Base-by-base conservation (phyloP, 2,888 invertebrate species). In the Prionchulus punctatus region DNA sequence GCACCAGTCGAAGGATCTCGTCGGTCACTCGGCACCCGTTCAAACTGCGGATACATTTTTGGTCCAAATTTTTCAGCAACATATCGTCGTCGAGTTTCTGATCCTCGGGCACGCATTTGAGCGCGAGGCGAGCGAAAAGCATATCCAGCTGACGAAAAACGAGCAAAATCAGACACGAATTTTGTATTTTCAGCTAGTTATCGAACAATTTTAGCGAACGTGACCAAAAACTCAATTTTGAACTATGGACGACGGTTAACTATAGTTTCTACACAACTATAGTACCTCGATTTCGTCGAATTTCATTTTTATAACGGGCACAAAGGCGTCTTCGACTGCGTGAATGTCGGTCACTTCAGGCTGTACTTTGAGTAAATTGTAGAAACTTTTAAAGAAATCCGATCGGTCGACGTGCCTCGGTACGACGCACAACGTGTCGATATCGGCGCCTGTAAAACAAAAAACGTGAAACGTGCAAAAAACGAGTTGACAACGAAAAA, bases 221-320 rank as follows among this genome's bases (percentile, higher is more conserved):
- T 7, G n/a, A n/a, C n/a, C n/a, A n/a, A 48, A 48, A 48, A 48
- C n/a, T 7, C n/a, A 48, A 48, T 48, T 23, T n/a, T n/a, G n/a
- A n/a, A n/a, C n/a, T n/a, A n/a, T n/a, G n/a, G n/a, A n/a, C n/a
- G n/a, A n/a, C n/a, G n/a, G n/a, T n/a, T n/a, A n/a, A n/a, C n/a
- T n/a, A n/a, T n/a, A n/a, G n/a, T n/a, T n/a, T 42, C 47, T 31
- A 63, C 64, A 63, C n/a, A n/a, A n/a, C n/a, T n/a, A n/a, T n/a
- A n/a, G n/a, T 61, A 74, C 91, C 78, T 98, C 98, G 63, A 98
- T 92, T 30, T 88, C 90, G 77, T 91, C 88, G 73, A 94, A 98
- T 71, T 86, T 88, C 88, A 99, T 90, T 76, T 98, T 98, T 62
- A 99, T 92, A 7, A 99, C 91, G 1, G 98, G 98, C 62, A 99